phyloP scores from a whole-genome alignment of 2,888 invertebrate species.

The Hemaris fuciformis region DNA sequence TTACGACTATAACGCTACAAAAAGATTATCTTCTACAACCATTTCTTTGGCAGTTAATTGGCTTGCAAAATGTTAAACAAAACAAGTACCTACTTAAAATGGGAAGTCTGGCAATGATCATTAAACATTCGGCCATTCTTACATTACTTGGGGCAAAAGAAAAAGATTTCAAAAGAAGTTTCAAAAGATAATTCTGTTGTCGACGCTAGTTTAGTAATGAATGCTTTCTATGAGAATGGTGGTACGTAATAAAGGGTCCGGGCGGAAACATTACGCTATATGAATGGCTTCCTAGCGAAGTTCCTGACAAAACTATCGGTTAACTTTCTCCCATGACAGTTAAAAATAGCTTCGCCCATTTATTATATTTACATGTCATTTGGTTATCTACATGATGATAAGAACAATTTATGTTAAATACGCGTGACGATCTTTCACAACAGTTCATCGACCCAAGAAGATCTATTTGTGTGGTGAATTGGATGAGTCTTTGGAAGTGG shows the following conservation, averaged over 20 bases:
- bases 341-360: constrained; percentile 10
- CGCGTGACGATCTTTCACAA: neutral
- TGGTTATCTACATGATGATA: neutral
- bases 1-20: neutral
- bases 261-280: constrained; percentile 70
- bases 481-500: too few relatives aligned
- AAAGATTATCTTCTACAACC: neutral
- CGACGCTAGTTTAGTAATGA: constrained; percentile 51
- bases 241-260: constrained; percentile 56
- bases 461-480: too few relatives aligned
- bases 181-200: constrained; percentile 42
- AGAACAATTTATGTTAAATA: neutral
- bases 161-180: too few relatives aligned
- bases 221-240: constrained; percentile 50
- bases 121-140: neutral
- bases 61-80: neutral
- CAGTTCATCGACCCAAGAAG: neutral
- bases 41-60: neutral
- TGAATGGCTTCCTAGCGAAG: constrained; percentile 65
- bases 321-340: constrained; percentile 45
- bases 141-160: constrained; percentile 23
- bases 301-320: constrained; percentile 61
- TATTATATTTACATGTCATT: neutral
- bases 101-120: neutral
- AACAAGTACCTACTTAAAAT: neutral